phyloP scores from a whole-genome alignment of 1,140 invertebrate species.

The Drosophila lini region DNA sequence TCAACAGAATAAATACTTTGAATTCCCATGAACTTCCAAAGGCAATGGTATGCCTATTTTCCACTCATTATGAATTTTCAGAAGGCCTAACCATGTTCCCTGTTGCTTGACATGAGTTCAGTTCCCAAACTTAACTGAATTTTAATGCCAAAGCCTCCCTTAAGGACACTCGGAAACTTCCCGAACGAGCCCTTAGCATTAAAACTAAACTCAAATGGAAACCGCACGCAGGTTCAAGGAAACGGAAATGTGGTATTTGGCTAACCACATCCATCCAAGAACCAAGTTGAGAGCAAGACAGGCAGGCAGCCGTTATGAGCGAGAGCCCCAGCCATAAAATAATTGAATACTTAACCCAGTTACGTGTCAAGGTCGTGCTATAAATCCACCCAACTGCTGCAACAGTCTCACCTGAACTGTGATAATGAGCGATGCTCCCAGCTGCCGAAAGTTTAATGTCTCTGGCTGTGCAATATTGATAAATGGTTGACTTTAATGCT shows the following conservation, averaged over 20 bases:
- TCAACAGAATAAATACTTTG: neutral
- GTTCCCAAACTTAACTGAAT: neutral
- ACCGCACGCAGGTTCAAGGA: neutral
- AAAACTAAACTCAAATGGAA: constrained; percentile 18
- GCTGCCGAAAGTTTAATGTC: neutral
- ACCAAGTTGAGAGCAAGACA: neutral
- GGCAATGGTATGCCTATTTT: neutral
- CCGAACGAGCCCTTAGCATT: constrained; percentile 3
- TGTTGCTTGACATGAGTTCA: neutral
- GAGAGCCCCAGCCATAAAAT: constrained; percentile 9
- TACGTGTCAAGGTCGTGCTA: constrained; percentile 17
- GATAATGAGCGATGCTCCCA: constrained; percentile 2
- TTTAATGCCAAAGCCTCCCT: constrained; percentile 1
- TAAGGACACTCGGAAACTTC: constrained; percentile 19
- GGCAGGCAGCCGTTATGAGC: neutral
- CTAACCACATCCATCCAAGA: constrained; percentile 8
- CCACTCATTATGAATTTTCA: neutral
- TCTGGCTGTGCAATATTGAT: constrained; percentile 8
- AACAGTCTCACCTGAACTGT: neutral
- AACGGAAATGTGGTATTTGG: neutral
- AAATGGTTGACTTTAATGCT: constrained; percentile 20
- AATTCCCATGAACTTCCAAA: neutral
- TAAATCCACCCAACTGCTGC: neutral
- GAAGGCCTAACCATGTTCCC: neutral
- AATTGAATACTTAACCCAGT: constrained; percentile 34